These are phyloP conservation scores for Actinemys pallida DNA, from an alignment of 2,113 vertebrate species.

Conservation along the genomic window DNA sequence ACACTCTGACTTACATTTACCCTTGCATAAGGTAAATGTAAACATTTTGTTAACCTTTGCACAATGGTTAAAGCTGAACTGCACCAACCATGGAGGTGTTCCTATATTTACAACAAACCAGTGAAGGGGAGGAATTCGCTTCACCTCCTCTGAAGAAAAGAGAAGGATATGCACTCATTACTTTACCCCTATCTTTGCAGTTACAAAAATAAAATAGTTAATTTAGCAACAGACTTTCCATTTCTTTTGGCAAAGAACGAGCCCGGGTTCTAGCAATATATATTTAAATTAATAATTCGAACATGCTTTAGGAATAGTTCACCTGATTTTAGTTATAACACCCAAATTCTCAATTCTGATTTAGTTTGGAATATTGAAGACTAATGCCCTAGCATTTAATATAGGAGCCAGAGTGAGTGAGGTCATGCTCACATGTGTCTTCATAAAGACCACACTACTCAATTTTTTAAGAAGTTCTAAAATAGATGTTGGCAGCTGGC, in stretches of 20 bases:
- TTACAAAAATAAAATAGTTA: not conserved
- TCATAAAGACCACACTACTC: not conserved
- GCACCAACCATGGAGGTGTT: not conserved
- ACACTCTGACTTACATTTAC: not conserved
- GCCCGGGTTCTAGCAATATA: not conserved
- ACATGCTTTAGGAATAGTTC: not conserved
- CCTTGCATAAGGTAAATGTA: not conserved
- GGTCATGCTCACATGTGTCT: not conserved
- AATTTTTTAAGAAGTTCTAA: not conserved
- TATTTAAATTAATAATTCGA: not conserved
- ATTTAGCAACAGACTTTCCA: not conserved
- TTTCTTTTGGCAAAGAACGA: not conserved
- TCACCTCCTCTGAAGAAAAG: not conserved
- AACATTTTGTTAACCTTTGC: not conserved
- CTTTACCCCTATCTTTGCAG: not conserved
- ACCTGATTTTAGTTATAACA: not conserved
- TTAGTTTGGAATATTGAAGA: not conserved
- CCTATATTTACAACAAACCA: not conserved
- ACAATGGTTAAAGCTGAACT: not conserved
- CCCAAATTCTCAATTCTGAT: not conserved
- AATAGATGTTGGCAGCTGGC: not conserved
- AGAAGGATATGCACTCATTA: not conserved
- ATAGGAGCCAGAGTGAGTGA: not conserved
- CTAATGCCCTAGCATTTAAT: not conserved
- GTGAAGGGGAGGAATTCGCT: not conserved